Percentiles rank a stretch among this genome's conserved stretches.
Evolutionary conservation across 2,113 vertebrate species (phyloP).

Genomic region (Poeciliopsis occidentalis): DNA sequence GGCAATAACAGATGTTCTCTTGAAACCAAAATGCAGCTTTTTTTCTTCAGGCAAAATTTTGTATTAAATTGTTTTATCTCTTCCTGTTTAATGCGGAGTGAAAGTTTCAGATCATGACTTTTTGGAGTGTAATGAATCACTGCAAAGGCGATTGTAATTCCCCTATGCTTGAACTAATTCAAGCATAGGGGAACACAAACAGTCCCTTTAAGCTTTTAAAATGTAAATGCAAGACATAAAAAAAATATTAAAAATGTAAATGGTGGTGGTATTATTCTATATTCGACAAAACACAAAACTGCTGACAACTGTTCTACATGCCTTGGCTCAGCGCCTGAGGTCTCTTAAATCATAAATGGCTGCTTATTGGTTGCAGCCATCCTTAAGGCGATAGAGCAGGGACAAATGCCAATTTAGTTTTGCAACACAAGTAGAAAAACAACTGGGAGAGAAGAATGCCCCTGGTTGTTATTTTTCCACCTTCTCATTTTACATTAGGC

Average conservation of each 20-base stretch:
- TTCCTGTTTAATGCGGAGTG: slow-evolving; percentile 59
- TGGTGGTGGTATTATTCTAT: slow-evolving; percentile 1
- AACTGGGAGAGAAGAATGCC: slow-evolving; percentile 59
- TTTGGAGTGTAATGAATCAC: slow-evolving; percentile 28
- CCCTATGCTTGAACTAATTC: not conserved
- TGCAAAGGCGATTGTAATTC: not conserved
- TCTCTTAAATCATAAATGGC: slow-evolving; percentile 50
- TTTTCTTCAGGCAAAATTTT: slow-evolving; percentile 56
- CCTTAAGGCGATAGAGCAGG: slow-evolving; percentile 35
- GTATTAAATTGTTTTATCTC: slow-evolving; percentile 56
- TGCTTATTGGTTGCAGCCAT: slow-evolving; percentile 41
- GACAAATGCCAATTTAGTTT: slow-evolving; percentile 43
- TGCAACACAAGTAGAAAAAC: slow-evolving; percentile 46
- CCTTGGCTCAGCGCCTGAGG: slow-evolving; percentile 34
- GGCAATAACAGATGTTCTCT: slow-evolving; percentile 58
- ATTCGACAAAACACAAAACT: slow-evolving; percentile 3
- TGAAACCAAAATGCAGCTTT: slow-evolving; percentile 33
- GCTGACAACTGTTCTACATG: slow-evolving; percentile 38
- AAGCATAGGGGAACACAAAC: not conserved
- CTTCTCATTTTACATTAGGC: slow-evolving; percentile 70
- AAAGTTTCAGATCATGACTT: slow-evolving; percentile 54
- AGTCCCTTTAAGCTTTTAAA: not conserved
- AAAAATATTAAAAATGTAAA: slow-evolving; percentile 5
- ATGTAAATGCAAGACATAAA: slow-evolving; percentile 3
- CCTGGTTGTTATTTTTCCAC: slow-evolving; percentile 67